Base-by-base conservation (phyloP, 2,888 invertebrate species). In the Apamea crenata region DNA sequence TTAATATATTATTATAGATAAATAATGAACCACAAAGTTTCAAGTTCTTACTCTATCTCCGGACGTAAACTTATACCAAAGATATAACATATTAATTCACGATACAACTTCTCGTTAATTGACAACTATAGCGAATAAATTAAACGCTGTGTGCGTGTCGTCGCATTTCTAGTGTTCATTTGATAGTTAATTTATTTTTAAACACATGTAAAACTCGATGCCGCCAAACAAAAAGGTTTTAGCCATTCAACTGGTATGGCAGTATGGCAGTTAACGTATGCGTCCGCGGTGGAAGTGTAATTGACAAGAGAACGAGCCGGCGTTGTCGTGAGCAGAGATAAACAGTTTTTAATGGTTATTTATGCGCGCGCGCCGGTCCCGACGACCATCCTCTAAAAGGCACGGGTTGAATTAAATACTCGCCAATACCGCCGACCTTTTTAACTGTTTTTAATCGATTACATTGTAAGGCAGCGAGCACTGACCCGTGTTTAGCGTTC, bases 271-370 rank as follows among this genome's bases (percentile, higher is more conserved):
- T 86, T 86, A 91, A 90, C 88, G 89, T 88, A 91, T 90, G 90
- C 91, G 88, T 89, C 80, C 81, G 74, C 89, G 78, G 87, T 89
- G 88, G 91, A 90, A 88, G 88, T 90, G 93, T 95, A 95, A 95
- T 95, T 95, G 96, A 95, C 96, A 95, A 93, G 92, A 94, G 94
- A 95, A 94, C 94, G 93, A 92, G 90, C 85, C 92, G 86, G 90
- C 88, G 89, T 89, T 94, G 94, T 94, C 94, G 93, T 92, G 90
- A 89, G 92, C 89, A 81, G 90, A 92, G 94, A 95, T 95, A 95
- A 94, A 94, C 93, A 91, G 92, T 94, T 94, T 94, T 95, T 93
- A 95, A 94, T 94, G 94, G 94, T 93, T 94, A 94, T 95, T 95
- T 95, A 95, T 94, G 93, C 91, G 90, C 89, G 87, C 85, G 83